A percentile compares a stretch with the other conserved stretches of the same genome.
These are phyloP conservation scores for Limnothrissa miodon DNA, from an alignment of 2,113 vertebrate genomes.

Conservation along the genomic window DNA sequence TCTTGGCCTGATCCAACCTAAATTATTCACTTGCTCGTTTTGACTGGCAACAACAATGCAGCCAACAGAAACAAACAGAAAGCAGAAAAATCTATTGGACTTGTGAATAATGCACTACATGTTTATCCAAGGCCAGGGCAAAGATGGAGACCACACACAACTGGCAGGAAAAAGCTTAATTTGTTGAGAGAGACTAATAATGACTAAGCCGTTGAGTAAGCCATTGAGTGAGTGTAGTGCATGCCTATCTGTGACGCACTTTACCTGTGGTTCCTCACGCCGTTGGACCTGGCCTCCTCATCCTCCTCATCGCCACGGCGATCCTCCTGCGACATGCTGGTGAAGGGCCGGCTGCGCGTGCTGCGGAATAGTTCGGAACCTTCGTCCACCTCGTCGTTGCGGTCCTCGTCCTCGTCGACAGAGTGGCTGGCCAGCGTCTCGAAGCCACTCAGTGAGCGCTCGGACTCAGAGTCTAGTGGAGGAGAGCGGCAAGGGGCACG, in stretches of 20 bases:
- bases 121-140: background rate
- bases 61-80: background rate
- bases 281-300: conserved; percentile 73
- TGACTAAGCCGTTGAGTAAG: too few species aligned
- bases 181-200: background rate
- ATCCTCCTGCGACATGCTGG: conserved; percentile 77
- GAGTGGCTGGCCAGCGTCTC: conserved; percentile 81
- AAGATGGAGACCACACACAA: background rate
- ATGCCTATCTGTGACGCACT: conserved; percentile 33
- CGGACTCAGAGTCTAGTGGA: conserved; percentile 86
- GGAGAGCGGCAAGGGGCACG: conserved; percentile 43
- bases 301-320: conserved; percentile 75
- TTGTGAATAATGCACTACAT: background rate
- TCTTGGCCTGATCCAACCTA: conserved; percentile 48
- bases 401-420: conserved; percentile 67
- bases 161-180: background rate
- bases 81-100: background rate
- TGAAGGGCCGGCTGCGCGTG: conserved; percentile 59
- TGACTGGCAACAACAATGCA: conserved; percentile 41
- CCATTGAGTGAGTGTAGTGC: conserved; percentile 25
- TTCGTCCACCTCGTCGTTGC: conserved; percentile 61
- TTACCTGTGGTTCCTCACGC: conserved; percentile 90
- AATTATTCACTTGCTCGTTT: conserved; percentile 68
- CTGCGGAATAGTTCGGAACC: conserved; percentile 68
- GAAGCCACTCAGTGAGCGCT: conserved; percentile 84